These are phyloP conservation scores for Clarias macrocephalus DNA, from an alignment of 2,113 vertebrate genomes.

Conservation along the genomic window DNA sequence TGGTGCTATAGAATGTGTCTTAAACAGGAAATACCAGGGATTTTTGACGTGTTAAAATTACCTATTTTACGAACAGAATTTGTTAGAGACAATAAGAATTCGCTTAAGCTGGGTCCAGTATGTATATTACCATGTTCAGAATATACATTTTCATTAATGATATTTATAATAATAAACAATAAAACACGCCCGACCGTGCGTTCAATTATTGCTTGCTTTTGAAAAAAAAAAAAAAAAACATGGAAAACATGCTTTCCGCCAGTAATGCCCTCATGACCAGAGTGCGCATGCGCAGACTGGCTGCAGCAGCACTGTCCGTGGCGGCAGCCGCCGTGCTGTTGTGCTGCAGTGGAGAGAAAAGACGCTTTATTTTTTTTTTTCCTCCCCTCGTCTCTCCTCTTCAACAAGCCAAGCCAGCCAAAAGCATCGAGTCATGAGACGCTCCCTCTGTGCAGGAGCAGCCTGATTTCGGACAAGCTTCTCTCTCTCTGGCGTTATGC, in stretches of 20 bases:
- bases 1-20: not conserved
- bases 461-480: constrained; percentile 55
- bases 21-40: not conserved
- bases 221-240: not conserved
- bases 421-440: constrained; percentile 60
- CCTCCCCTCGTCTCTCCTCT: constrained; percentile 43
- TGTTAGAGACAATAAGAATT: not conserved
- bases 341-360: constrained; percentile 70
- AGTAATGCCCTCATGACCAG: constrained; percentile 62
- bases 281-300: constrained; percentile 78
- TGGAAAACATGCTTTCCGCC: constrained; percentile 33
- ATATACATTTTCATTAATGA: not conserved
- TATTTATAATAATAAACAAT: not conserved
- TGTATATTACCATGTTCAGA: too few species aligned
- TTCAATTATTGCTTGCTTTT: not conserved
- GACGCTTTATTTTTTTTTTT: constrained; percentile 66
- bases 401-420: constrained; percentile 25
- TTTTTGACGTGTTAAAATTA: not conserved
- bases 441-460: constrained; percentile 62
- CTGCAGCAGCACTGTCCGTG: constrained; percentile 62
- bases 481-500: constrained; percentile 71
- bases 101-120: not conserved
- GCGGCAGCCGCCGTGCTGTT: constrained; percentile 78
- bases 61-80: constrained; percentile 13
- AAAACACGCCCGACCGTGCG: not conserved